phyloP scores from a whole-genome alignment of 2,888 invertebrate genomes.

The Cryptus armator region DNA sequence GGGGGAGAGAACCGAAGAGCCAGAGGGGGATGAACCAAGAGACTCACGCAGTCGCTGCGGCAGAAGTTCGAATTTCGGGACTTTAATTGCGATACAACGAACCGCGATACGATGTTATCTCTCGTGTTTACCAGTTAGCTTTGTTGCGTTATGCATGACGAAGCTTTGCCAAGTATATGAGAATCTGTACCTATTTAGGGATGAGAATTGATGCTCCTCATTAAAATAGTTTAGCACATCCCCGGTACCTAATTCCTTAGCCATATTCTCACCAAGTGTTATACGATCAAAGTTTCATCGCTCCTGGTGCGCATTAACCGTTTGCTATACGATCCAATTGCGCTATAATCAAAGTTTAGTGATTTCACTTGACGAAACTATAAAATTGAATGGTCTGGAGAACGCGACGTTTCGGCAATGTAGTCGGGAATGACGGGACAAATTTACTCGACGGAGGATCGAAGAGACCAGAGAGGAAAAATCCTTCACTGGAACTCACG shows the following conservation, averaged over 20 bases:
- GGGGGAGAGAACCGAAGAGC: background rate
- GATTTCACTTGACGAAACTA: constrained; percentile 25
- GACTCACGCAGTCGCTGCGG: background rate
- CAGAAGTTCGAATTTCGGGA: background rate
- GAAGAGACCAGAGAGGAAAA: constrained; percentile 1
- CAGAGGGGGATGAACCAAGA: background rate
- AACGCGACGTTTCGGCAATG: background rate
- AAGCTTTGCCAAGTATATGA: background rate
- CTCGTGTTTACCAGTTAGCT: background rate
- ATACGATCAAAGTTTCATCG: constrained; percentile 52
- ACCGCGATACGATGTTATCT: background rate
- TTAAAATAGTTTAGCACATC: background rate
- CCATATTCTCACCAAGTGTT: constrained; percentile 38
- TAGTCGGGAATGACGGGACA: background rate
- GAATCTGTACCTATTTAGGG: background rate
- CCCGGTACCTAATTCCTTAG: background rate
- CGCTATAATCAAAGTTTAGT: constrained; percentile 44
- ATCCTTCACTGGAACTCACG: constrained; percentile 43
- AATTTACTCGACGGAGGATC: background rate
- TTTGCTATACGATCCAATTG: constrained; percentile 27
- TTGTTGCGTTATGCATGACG: background rate
- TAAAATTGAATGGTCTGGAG: background rate
- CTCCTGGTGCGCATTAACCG: constrained; percentile 7
- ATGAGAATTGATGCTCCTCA: constrained; percentile 6
- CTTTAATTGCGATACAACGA: constrained; percentile 2